Evolutionary conservation across 2,888 invertebrate genomes (phyloP).

Genomic region (Stenichneumon culpator): DNA sequence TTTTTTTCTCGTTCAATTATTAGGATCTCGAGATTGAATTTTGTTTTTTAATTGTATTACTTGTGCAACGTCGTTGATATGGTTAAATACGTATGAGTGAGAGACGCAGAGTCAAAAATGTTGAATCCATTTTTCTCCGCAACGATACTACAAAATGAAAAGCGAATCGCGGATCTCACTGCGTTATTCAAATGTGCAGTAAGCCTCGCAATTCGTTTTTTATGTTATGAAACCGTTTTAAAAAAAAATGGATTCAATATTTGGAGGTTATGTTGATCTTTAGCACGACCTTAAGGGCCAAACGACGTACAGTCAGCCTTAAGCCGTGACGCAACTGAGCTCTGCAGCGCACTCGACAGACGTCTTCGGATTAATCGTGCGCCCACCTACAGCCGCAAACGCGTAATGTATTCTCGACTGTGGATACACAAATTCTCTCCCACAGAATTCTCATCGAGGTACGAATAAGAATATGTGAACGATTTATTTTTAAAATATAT

Average conservation of each 20-base stretch:
- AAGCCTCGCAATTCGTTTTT: no score
- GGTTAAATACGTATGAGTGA: no score
- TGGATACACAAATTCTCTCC: background rate
- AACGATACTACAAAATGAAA: no score
- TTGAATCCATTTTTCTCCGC: no score
- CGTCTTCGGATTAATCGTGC: slow-evolving; percentile 61
- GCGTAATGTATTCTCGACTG: background rate
- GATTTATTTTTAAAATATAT: background rate
- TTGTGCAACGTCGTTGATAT: background rate
- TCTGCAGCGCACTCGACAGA: slow-evolving; percentile 61
- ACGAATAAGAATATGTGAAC: background rate
- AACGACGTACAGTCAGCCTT: slow-evolving; percentile 43
- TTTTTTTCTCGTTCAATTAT: background rate
- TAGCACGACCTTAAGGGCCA: background rate
- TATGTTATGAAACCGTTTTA: background rate
- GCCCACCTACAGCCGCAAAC: slow-evolving; percentile 38
- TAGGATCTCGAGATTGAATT: background rate
- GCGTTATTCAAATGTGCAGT: no score
- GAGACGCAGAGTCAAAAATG: no score
- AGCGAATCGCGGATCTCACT: no score
- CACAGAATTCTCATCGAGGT: background rate
- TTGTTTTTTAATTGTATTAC: background rate
- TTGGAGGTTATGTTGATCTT: no score
- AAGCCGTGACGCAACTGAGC: slow-evolving; percentile 5
- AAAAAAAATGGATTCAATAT: background rate